Base-by-base conservation (phyloP, 2,888 invertebrate species). In the Agrilus biguttatus region DNA sequence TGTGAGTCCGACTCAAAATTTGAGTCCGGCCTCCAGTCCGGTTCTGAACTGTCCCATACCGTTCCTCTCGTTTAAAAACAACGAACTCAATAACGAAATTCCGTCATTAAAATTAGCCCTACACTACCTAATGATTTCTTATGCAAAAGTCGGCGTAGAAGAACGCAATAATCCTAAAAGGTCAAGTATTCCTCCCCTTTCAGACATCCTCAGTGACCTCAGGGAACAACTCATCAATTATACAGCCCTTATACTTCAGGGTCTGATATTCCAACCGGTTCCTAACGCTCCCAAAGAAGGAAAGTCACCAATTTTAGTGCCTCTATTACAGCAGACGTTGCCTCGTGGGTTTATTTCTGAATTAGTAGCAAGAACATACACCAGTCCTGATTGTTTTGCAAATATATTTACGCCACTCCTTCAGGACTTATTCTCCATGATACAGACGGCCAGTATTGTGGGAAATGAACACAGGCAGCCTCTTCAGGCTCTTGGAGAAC, bases 121-220 rank as follows among this genome's bases (percentile, higher is more conserved):
- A 17, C 55, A 56, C 39, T 79, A 77, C 55, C 61, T 80, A 43
- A 64, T 76, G 54, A 76, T 77, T 49, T 75, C 73, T 57, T 87
- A 86, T 61, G 76, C 78, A 34, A 73, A 83, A 53, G 79, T 84
- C 13, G 75, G 78, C 33, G 60, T 76, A 1, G 86, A 86, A 60
- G 85, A 85, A 61, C 69, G 83, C 52, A 80, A 78, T 57, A 74
- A 83, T 59, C 79, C 85, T 14, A 86, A 84, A 69, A 77, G 78
- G 59, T 78, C 81, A 52, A 83, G 81, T 47, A 74, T 78, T 50
- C 81, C 82, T 2, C 83, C 84, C 6, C 61, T 86, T 47, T 80
- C 80, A 56, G 78, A 78, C 50, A 66, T 84, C 39, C 63, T 88
- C 42, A 57, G 69, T 47, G 72, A 66, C 55, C 57, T 76, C 50